Conservation (phyloP, 1,140 invertebrate genomes). For the Solenopsis fugax region DNA sequence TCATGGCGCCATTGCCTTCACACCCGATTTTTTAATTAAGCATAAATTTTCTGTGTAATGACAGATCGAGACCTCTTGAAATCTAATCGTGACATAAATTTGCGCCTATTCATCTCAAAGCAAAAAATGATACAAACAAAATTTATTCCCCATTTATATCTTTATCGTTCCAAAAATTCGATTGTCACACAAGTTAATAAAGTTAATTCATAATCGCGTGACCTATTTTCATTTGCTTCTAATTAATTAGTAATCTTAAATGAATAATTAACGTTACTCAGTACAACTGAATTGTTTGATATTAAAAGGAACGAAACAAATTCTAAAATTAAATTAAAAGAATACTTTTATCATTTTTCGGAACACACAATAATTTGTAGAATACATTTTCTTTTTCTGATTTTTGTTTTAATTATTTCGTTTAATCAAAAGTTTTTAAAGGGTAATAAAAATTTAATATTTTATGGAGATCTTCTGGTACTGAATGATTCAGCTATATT, state of each 20-base stretch:
- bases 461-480: background rate
- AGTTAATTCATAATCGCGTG: background rate
- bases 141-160: background rate
- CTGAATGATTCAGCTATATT: background rate
- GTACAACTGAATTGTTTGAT: background rate
- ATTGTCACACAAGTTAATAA: background rate
- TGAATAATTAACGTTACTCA: background rate
- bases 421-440: background rate
- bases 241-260: background rate
- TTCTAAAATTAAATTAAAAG: background rate
- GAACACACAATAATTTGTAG: background rate
- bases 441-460: background rate
- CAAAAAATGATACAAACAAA: background rate
- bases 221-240: background rate
- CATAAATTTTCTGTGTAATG: background rate
- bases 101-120: background rate
- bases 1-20: background rate
- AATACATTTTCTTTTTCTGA: background rate
- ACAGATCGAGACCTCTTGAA: background rate
- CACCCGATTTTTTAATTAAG: slow-evolving; percentile 13
- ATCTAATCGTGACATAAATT: background rate
- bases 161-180: background rate
- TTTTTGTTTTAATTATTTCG: background rate
- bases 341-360: background rate
- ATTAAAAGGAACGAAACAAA: background rate